These are phyloP conservation scores for Drosophila simulans DNA, from an alignment of 1,140 invertebrate species.

Conservation along the genomic window DNA sequence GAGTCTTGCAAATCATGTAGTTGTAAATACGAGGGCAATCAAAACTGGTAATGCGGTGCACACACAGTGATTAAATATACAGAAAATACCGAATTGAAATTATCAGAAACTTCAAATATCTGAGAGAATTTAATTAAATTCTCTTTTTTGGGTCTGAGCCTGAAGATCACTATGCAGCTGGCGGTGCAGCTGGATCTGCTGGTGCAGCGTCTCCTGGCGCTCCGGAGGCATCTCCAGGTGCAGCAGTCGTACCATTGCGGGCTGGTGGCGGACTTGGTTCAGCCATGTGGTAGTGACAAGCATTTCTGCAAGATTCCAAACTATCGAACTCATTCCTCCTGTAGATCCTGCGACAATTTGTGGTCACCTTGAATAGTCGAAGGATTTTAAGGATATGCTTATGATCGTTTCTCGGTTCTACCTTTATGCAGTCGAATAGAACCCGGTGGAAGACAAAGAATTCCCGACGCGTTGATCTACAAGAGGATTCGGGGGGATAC, in stretches of 20 bases:
- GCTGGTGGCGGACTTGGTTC: not conserved
- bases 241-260: not conserved
- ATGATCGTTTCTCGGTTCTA: not conserved
- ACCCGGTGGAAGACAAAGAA: not conserved
- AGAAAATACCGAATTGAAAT: conserved; percentile 15
- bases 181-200: not conserved
- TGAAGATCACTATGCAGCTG: not conserved
- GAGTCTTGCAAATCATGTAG: conserved; percentile 67
- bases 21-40: conserved; percentile 51
- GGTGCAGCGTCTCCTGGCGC: not conserved
- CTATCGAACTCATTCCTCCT: not conserved
- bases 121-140: too few relatives aligned
- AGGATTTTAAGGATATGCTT: too few relatives aligned
- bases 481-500: not conserved
- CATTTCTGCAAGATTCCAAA: not conserved
- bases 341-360: not conserved
- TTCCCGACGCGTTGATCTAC: not conserved
- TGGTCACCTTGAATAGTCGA: not conserved
- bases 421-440: not conserved
- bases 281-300: not conserved
- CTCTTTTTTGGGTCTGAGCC: too few relatives aligned
- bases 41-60: conserved; percentile 64
- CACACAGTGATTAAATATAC: conserved; percentile 33
- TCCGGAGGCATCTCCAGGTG: not conserved
- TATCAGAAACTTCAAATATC: too few relatives aligned